Evolutionary conservation across 1,140 invertebrate genomes (phyloP), one percentile per base, ranked within the genome.

Genomic region (Meloidogyne hapla): DNA sequence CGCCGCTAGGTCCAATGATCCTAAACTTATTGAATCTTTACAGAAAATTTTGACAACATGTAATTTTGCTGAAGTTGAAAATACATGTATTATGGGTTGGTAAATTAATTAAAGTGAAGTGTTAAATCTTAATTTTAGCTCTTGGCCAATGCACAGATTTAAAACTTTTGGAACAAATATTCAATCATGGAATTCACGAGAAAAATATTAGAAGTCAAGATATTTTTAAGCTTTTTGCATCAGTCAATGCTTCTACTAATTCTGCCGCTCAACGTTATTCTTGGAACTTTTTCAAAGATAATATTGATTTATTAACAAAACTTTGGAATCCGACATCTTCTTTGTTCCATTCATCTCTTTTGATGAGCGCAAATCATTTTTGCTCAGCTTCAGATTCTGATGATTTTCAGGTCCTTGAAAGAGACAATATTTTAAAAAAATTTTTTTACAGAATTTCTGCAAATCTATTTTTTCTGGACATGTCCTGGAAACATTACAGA

Each of bases 51-150:
- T 95, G 88, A 90, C 92, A 77, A 91, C 92, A 56, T 91, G 92
- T 12, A 94, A 95, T 88, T 89, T 96, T 69, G 92, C 94, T 77
- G 95, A 98, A 88, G 94, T 98, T 85, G 95, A 95, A 87, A 92
- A 94, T 83, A 90, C 94, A 82, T 93, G 96, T 79, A 91, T 92
- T 28, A 89, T 92, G 62, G 91, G 93, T 0, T 28, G 91, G 92
- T 45, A 91, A 92, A 21, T 90, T 90, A 63, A 91, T 94, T 85
- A 88, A 91, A 2, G 9, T 89, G 89, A 28, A 88, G 94, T 26
- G 89, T 95, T 62, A 89, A 90, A 9, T 91, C 91, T 83, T 92
- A n/a, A 89, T 18, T 63, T 18, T n/a, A 63, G 71, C 66, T 18
- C 74, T 75, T 8, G 74, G 74, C 4, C 74, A 75, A 12, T 69